Evolutionary conservation across 2,113 vertebrate species (phyloP), one percentile per base, ranked within the genome.

Genomic region (Oxyura jamaicensis): DNA sequence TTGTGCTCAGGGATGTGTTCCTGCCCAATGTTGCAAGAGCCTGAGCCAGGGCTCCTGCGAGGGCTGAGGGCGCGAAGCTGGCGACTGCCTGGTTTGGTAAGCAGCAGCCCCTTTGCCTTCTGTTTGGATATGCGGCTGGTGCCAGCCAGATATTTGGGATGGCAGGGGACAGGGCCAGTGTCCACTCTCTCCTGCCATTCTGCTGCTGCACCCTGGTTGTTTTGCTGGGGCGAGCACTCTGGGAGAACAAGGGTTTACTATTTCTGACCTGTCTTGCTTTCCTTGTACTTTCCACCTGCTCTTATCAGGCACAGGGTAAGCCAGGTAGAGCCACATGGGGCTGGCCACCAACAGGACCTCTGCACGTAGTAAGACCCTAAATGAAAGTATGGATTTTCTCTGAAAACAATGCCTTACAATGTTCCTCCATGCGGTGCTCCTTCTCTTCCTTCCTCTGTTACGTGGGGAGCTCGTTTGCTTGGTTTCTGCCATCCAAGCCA

Each of bases 401-500:
- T 16, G 50, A 10, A 65, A 71, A 71, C 4, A 63, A 31, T 13
- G 3, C 68, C 11, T 41, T 86, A 82, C 78, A 59, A 1, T 26
- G 77, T 68, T 96, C 66, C 33, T 81, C 76, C 7, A 16, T 52
- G 65, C 62, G 76, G 83, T 1, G 11, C 82, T 82, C 68, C 60
- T 83, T 82, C 48, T 60, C 55, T 90, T 86, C 72, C 31, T 60
- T 93, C 59, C 60, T 83, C 68, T 80, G 46, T 65, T 69, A 63
- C 2, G 1, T 12, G 52, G 68, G 48, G 62, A 79, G 53, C 28
- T 91, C 90, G 69, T 88, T 93, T 92, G 86, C 86, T 91, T 84
- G 73, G 56, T 75, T 94, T 88, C 67, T 96, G 88, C 71, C 69
- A 44, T 62, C 78, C 67, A 90, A 82, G 87, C 59, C 84, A 73